These are phyloP conservation scores for Cromileptes altivelis DNA, from an alignment of 2,113 vertebrate genomes.

Conservation along the genomic window DNA sequence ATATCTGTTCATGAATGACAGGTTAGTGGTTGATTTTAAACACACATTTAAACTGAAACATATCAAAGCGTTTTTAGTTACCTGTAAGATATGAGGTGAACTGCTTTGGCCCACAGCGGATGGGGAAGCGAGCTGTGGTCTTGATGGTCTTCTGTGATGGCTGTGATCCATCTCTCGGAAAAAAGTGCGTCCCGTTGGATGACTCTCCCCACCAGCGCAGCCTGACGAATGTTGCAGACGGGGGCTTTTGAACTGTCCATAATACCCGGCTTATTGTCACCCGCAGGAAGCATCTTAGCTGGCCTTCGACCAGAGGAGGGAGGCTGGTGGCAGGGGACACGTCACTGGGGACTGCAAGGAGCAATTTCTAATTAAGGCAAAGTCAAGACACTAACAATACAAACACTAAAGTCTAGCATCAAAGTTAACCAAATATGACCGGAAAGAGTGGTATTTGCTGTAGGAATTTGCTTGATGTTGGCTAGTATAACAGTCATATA, in stretches of 20 bases:
- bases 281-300: constrained; percentile 90
- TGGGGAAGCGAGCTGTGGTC: constrained; percentile 88
- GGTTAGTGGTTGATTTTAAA: constrained; percentile 5
- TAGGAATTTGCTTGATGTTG: neutral
- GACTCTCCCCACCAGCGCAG: constrained; percentile 97
- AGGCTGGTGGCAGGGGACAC: constrained; percentile 88
- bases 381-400: neutral
- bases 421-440: neutral
- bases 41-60: neutral
- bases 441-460: neutral
- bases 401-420: neutral
- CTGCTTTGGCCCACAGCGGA: constrained; percentile 93
- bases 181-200: constrained; percentile 88
- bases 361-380: neutral
- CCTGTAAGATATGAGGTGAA: constrained; percentile 94
- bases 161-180: constrained; percentile 84
- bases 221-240: constrained; percentile 81
- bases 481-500: neutral
- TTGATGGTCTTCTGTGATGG: constrained; percentile 84
- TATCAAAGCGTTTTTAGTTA: constrained; percentile 59
- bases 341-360: constrained; percentile 85
- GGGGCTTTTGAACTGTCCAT: constrained; percentile 88
- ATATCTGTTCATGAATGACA: constrained; percentile 87
- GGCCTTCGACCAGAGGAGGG: constrained; percentile 94
- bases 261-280: constrained; percentile 87